These are phyloP conservation scores for Pseudeuparius sepicola DNA, from an alignment of 2,888 invertebrate species.

Conservation along the genomic window DNA sequence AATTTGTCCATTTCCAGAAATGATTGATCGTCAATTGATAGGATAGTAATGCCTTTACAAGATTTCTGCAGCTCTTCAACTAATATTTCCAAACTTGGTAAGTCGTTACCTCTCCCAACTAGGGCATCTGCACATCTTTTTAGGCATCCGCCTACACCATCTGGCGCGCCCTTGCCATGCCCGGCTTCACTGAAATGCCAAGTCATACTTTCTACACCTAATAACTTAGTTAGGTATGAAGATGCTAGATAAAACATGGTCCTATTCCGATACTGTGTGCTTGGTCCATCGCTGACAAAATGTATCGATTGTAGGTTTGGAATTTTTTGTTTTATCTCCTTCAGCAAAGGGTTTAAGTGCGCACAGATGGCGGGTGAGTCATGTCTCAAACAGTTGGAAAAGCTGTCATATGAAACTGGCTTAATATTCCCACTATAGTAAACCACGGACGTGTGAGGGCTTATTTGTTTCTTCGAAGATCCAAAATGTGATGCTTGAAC, in stretches of 20 bases:
- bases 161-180: conserved; percentile 17
- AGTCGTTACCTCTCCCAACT: conserved; percentile 10
- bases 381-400: conserved; percentile 12
- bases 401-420: too few relatives aligned
- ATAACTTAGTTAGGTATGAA: conserved; percentile 10
- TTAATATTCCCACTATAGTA: too few relatives aligned
- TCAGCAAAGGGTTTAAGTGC: conserved; percentile 13
- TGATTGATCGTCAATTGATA: conserved; percentile 2
- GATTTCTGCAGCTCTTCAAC: conserved; percentile 8
- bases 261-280: conserved; percentile 15
- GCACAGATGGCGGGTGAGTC: conserved; percentile 16
- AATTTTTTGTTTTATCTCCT: conserved; percentile 9
- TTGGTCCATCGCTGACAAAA: conserved; percentile 17
- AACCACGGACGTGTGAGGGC: too few relatives aligned
- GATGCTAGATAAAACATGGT: conserved; percentile 14
- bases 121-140: conserved; percentile 14
- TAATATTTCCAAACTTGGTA: conserved; percentile 12
- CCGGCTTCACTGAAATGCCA: conserved; percentile 16
- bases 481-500: too few relatives aligned
- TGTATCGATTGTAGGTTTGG: conserved; percentile 11
- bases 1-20: too few relatives aligned
- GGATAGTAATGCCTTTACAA: conserved; percentile 12
- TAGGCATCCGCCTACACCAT: conserved; percentile 14
- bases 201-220: conserved; percentile 9
- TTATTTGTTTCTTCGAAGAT: too few relatives aligned